phyloP scores from a whole-genome alignment of 2,797 vertebrate genomes.

The Selene dorsalis region DNA sequence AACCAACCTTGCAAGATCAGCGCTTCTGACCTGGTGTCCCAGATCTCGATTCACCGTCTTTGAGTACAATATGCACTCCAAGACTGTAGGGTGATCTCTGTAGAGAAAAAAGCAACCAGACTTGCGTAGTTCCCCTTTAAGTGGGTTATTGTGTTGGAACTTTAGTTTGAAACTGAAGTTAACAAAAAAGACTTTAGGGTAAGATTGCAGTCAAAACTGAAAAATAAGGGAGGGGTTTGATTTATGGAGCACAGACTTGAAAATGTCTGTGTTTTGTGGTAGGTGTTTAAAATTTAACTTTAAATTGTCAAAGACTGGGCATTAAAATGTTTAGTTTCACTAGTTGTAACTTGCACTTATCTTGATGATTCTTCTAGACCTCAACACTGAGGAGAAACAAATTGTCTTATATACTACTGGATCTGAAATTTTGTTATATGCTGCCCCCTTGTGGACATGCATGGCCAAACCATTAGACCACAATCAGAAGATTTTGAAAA shows the following conservation, averaged over 20 bases:
- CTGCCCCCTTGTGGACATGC: constrained; percentile 61
- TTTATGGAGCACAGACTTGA: neutral
- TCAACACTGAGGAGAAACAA: neutral
- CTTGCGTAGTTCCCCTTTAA: too few species aligned
- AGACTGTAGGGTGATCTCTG: too few species aligned
- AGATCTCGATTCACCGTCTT: too few species aligned
- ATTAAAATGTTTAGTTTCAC: neutral
- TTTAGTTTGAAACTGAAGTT: neutral
- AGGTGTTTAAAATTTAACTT: neutral
- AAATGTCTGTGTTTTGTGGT: neutral
- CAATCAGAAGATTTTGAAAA: neutral
- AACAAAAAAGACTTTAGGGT: neutral
- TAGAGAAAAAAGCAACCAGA: too few species aligned
- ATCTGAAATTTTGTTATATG: constrained; percentile 5
- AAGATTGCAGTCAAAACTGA: neutral
- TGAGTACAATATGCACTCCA: too few species aligned
- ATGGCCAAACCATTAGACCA: neutral
- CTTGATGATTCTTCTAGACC: neutral
- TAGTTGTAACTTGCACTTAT: neutral
- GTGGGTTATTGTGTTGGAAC: neutral
- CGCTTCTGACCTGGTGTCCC: too few species aligned
- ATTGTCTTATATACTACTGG: neutral
- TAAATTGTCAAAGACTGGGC: neutral
- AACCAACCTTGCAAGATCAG: too few species aligned
- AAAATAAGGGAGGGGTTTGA: neutral